phyloP scores from a whole-genome alignment of 1,140 invertebrate genomes.

The Leptestheria dahalacensis region DNA sequence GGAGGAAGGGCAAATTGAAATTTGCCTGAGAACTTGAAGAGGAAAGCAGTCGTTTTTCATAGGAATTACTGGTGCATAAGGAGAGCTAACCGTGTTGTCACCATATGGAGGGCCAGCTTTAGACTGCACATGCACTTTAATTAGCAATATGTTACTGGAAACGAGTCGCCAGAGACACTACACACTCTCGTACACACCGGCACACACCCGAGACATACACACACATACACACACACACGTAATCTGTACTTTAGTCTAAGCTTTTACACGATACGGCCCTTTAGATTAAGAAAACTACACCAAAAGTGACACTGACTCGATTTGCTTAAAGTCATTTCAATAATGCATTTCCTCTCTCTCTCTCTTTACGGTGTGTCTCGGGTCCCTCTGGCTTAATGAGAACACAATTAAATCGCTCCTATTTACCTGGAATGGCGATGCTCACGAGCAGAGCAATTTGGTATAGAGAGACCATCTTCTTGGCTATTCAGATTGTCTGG shows the following conservation, averaged over 20 bases:
- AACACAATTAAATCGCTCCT: too few species aligned
- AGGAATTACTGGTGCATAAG: neutral
- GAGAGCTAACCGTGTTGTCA: neutral
- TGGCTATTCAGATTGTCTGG: too few species aligned
- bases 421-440: too few species aligned
- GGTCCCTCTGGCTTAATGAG: too few species aligned
- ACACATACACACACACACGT: neutral
- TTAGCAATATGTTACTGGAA: neutral
- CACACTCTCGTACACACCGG: neutral
- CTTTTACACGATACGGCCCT: neutral
- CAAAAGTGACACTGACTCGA: neutral
- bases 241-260: neutral
- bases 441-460: too few species aligned
- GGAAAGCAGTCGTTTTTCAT: neutral
- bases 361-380: too few species aligned
- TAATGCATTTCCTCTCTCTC: too few species aligned
- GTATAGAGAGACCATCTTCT: too few species aligned
- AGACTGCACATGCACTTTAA: neutral
- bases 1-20: neutral
- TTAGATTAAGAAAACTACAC: neutral
- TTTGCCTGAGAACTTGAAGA: neutral
- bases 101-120: neutral
- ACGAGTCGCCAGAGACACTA: neutral
- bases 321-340: neutral
- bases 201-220: too few species aligned